Evolutionary conservation across 2,888 invertebrate genomes (phyloP).

Genomic region (Noctuana brunneofusca): DNA sequence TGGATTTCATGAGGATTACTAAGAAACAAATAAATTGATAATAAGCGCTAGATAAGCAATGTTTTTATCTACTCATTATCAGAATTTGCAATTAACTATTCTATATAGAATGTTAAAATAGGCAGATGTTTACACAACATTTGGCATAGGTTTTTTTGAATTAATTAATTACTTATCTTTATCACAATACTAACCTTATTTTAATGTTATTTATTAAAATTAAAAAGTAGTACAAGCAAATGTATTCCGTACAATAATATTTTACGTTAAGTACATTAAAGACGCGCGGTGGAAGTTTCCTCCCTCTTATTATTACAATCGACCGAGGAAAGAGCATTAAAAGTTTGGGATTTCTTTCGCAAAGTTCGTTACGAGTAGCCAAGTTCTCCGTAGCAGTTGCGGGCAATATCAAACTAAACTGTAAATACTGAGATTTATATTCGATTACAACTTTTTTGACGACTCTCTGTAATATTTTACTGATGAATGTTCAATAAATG

Average conservation of each 20-base stretch:
- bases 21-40: slow-evolving; percentile 9
- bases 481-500: slow-evolving; percentile 54
- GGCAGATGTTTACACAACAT: neutral
- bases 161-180: too few relatives aligned
- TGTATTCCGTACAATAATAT: slow-evolving; percentile 30
- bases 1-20: slow-evolving; percentile 1
- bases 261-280: slow-evolving; percentile 49
- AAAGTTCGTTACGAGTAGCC: slow-evolving; percentile 49
- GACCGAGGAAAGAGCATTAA: slow-evolving; percentile 67
- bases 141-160: too few relatives aligned
- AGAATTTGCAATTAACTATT: neutral
- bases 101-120: neutral
- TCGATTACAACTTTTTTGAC: slow-evolving; percentile 47
- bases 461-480: slow-evolving; percentile 59
- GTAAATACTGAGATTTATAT: slow-evolving; percentile 72
- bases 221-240: slow-evolving; percentile 15
- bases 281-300: slow-evolving; percentile 54
- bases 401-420: slow-evolving; percentile 67
- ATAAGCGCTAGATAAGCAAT: neutral
- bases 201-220: slow-evolving; percentile 7
- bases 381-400: slow-evolving; percentile 56
- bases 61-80: neutral
- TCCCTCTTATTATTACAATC: slow-evolving; percentile 62
- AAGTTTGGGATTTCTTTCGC: slow-evolving; percentile 68
- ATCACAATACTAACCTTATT: too few relatives aligned